Base-by-base conservation (phyloP, 2,888 invertebrate species). In the Scelioninae gen. 2 region DNA sequence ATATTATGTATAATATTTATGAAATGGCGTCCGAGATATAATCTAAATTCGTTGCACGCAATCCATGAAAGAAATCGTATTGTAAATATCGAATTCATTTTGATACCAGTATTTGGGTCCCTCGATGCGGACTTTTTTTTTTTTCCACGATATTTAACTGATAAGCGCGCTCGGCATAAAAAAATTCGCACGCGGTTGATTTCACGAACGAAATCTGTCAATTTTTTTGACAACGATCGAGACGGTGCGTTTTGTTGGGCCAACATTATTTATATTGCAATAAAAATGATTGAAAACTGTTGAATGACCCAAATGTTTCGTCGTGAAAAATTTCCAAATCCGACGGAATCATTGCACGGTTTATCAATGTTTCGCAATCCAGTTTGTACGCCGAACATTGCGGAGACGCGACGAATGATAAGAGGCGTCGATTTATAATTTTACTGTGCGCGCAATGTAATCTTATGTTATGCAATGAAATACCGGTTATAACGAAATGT, bases 91-190 rank as follows among this genome's bases (percentile, higher is more conserved):
- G 55, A 61, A 65, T 46, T 58, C 55, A 18, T 53, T 65, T 65
- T 58, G 53, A 41, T 57, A 48, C 67, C n/a, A 67, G 72, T 67
- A 73, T 73, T 73, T 72, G 35, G 11, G 61, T 55, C 67, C 67
- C 45, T 10, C 50, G 55, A 45, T 43, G 16, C 6, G 61, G 67
- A 60, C 55, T 61, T 48, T 60, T 71, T 50, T 64, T 7, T 11
- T n/a, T n/a, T n/a, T n/a, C n/a, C 35, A 60, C 57, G 61, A 43
- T 35, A 22, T 53, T 37, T 64, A 60, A 52, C 13, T 33, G 11
- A 70, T 65, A 60, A 58, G 52, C 33, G 39, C 46, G 39, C 46
- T 65, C 39, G 37, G 18, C 19, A 60, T 41, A 57, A 18, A 45
- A 48, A 19, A 4, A n/a, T 33, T 50, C 18, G 48, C 48, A 57